Conservation (phyloP, 2,797 vertebrate genomes). For the Lepilemur ruficaudatus region DNA sequence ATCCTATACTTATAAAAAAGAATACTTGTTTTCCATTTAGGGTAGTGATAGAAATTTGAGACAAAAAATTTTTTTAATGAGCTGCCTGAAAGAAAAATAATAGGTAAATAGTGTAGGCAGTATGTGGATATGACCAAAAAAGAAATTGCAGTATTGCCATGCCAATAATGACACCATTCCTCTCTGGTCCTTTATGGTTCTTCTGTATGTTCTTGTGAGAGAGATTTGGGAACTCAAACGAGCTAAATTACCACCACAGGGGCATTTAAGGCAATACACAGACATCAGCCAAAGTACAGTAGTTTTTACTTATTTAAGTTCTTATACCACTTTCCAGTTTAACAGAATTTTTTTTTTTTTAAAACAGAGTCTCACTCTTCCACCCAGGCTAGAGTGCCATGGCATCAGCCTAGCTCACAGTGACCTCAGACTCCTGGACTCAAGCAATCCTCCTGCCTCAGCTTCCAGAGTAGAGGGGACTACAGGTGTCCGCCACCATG, state of each 20-base stretch:
- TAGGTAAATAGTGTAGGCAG: neutral
- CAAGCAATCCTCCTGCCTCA: no score
- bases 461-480: no score
- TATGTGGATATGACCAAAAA: neutral
- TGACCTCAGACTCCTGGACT: no score
- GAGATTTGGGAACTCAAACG: neutral
- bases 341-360: neutral
- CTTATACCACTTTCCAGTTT: neutral
- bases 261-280: neutral
- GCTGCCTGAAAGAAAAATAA: neutral
- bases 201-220: neutral
- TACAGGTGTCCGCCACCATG: no score
- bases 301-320: slow-evolving; percentile 49
- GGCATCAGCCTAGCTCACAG: no score
- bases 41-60: neutral
- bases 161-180: neutral
- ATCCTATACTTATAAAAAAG: neutral
- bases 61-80: neutral
- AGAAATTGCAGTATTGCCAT: neutral
- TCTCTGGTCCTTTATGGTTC: neutral
- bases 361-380: no score
- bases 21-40: neutral
- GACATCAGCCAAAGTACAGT: neutral
- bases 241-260: neutral
- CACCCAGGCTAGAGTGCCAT: no score